phyloP scores from a whole-genome alignment of 2,113 vertebrate genomes.

The Gopherus evgoodei region DNA sequence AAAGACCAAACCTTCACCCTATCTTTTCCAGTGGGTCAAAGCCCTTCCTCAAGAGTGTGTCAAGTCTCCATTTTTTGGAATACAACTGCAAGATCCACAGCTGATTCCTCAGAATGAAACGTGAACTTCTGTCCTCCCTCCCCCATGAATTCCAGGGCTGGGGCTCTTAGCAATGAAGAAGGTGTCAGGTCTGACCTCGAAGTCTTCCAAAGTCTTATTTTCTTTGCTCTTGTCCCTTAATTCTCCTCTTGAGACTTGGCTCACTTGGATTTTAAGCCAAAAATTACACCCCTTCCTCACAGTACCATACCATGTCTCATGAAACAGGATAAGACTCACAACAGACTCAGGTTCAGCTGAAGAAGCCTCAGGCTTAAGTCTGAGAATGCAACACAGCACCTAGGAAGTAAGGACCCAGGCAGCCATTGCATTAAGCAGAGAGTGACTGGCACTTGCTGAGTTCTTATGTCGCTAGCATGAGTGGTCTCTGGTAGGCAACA shows the following conservation, averaged over 20 bases:
- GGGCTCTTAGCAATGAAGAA: neutral
- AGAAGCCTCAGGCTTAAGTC: neutral
- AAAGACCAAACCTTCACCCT: neutral
- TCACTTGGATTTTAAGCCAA: neutral
- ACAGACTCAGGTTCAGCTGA: neutral
- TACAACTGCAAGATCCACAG: neutral
- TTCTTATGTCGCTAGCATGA: too few species aligned
- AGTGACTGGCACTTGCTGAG: neutral
- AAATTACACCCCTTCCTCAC: neutral
- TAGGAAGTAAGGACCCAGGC: neutral
- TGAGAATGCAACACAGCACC: neutral
- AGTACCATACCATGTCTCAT: neutral
- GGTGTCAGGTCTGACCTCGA: neutral
- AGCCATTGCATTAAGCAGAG: neutral
- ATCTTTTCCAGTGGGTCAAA: neutral
- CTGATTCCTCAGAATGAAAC: rapidly evolving
- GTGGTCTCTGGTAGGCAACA: too few species aligned
- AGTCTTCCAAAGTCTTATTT: neutral
- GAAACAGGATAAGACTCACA: neutral
- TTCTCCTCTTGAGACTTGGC: neutral
- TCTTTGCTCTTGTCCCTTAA: neutral
- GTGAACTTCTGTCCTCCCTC: neutral
- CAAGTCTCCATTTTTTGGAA: neutral
- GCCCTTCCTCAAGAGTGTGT: neutral
- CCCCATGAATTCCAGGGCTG: neutral